Base-by-base conservation (phyloP, 2,797 vertebrate species). In the Pseudopleuronectes americanus region DNA sequence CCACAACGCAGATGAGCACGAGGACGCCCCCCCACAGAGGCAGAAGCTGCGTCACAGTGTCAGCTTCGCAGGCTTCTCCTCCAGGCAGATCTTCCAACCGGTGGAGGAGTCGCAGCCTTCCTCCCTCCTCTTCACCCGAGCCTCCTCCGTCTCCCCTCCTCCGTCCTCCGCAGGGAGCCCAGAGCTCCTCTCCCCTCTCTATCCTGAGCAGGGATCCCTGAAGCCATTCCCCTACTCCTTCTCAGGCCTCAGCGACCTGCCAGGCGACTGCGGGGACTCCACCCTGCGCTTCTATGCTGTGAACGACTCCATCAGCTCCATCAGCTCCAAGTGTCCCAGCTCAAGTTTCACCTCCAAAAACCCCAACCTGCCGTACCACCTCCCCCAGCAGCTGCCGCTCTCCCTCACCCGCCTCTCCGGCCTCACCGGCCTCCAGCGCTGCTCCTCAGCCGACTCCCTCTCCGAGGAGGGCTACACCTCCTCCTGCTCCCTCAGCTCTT, bases 401-500 rank as follows among this genome's bases (percentile, higher is more conserved):
- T 52, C 82, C 23, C 74, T 90, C 21, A 83, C 28, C 0, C 51
- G 86, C 52, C 89, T 92, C 4, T 74, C 24, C 24, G 24, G 24
- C n/a, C n/a, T n/a, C n/a, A n/a, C 90, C 0, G 59, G 81, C 48
- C 83, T 94, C 6, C 88, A 91, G 86, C 92, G 94, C 54, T 96
- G 92, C 86, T 89, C 93, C n/a, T 96, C 95, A 0, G 92, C 94
- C 0, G 95, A 96, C 78, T 96, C 95, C 21, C 92, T 96, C 56
- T 95, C 94, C 0, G 95, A 93, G 63, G 96, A 97, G 1, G 94
- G 93, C 54, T 96, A 95, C 84, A 94, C 94, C 26, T 96, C 95
- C 22, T 95, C 93, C 48, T 94, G 94, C 74, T 96, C 95, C 77
- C 92, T 95, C 70, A 96, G 94, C 64, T 91, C 91, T 0, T 77